These are phyloP conservation scores for Neodontobutis hainanensis DNA, from an alignment of 2,113 vertebrate species.

Conservation along the genomic window DNA sequence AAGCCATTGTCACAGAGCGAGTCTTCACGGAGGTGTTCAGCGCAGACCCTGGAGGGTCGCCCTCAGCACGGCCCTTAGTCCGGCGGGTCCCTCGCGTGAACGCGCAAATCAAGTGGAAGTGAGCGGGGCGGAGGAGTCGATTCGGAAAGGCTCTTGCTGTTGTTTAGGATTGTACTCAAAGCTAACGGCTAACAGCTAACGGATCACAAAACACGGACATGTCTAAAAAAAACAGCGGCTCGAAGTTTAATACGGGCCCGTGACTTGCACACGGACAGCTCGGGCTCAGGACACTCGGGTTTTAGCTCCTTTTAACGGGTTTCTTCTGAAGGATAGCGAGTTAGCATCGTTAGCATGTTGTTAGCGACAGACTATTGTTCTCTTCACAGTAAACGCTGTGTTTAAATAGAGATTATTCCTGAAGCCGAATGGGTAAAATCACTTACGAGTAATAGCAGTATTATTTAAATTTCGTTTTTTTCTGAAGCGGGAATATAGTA, in stretches of 20 bases:
- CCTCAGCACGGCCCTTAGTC: too few relatives aligned
- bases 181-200: neutral
- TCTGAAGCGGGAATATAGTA: neutral
- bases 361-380: constrained; percentile 1
- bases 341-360: constrained; percentile 8
- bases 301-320: neutral
- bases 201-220: neutral
- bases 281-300: neutral
- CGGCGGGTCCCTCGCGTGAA: too few relatives aligned
- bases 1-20: too few relatives aligned
- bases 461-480: neutral
- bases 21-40: too few relatives aligned
- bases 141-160: neutral
- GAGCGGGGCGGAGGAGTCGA: too few relatives aligned
- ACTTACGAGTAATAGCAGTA: neutral
- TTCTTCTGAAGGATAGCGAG: neutral
- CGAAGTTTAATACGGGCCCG: neutral
- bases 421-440: neutral
- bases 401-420: neutral
- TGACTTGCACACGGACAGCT: neutral
- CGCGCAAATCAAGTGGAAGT: too few relatives aligned
- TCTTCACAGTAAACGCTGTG: neutral
- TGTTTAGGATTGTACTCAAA: neutral
- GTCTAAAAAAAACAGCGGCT: neutral
- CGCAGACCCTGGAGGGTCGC: too few relatives aligned